Evolutionary conservation across 92 coral and sea anemone genomes (phyloP), one percentile per base, ranked within the genome.

Genomic region (Pocillopora grandis): DNA sequence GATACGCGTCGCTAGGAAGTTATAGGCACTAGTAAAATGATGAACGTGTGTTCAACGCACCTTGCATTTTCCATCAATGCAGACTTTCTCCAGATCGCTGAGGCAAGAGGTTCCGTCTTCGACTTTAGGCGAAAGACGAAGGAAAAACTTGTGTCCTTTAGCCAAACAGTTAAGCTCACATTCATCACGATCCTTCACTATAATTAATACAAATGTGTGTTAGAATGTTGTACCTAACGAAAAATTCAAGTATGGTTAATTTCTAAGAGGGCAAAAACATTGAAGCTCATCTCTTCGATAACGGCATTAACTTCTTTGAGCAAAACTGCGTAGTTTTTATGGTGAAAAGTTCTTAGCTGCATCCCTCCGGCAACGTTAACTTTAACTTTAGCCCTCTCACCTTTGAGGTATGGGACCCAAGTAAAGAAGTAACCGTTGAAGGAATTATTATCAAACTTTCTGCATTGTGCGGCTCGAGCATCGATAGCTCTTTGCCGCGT

Each of bases 141-240:
- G 86, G 83, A 94, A 97, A 88, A 97, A 97, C 87, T 88, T 95
- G 87, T 92, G 96, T 59, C 99, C 99, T 79, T 91, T 88, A 5
- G 99, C 99, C 76, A 94, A 86, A 74, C 99, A 97, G 86, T 97
- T 92, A 55, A 97, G 88, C 80, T 97, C 93, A 57, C 99, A 97
- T 37, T 91, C 94, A 58, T 94, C 90, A 55, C 75, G 36, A 16
- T 37, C 55, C 75, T 37, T 70, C n/a, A 58, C 42, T 71, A 12
- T 19, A 58, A 65, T 61, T 15, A 31, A 56, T 12, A 58, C 20
- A 8, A 21, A 63, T 1, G 57, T 71, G 14, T 11, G 12, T 81
- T n/a, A 1, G 36, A 35, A 58, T 52, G 36, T 15, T 59, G 35
- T 12, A 70, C 10, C 58, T 27, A 11, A 0, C 5, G 2, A 13